Evolutionary conservation across 1,140 invertebrate species (phyloP), one percentile per base, ranked within the genome.

Genomic region (Drosophila pachea): DNA sequence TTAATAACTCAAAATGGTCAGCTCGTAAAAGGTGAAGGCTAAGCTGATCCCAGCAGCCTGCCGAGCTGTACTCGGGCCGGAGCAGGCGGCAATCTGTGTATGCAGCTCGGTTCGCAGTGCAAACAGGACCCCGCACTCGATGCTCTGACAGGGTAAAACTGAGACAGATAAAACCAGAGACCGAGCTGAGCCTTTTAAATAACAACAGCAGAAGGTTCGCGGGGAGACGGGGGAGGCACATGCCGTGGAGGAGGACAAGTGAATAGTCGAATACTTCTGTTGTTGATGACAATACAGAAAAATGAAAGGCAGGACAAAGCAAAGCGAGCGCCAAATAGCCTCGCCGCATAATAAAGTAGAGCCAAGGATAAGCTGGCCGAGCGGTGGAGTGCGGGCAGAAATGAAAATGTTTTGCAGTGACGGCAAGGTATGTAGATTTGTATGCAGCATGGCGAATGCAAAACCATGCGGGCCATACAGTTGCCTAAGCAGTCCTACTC

Each of bases 241-340:
- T 4, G 22, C 16, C 54, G 76, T 45, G 68, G 66, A 49, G 66
- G 35, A 73, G 65, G 72, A 63, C 38, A 69, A 79, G 73, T 86
- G 81, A 84, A 86, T 81, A 86, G 67, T 81, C 76, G 86, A 86
- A 77, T 74, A 81, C 74, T 86, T 86, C 69, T 64, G 76, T 81
- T 74, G 76, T 70, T 86, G 81, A 86, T 86, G 81, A 86, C 81
- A 84, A 84, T 84, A 81, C 76, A 76, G 60, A 76, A 86, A 79
- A 74, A 69, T 71, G 71, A 68, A 67, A 70, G 79, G 49, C 68
- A 66, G 69, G 49, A 76, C 70, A 82, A 73, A 81, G 74, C 66
- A 74, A 47, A 50, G 45, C 43, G 50, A 75, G 78, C 67, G 68
- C 64, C 64, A 83, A 78, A 73, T 69, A 68, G 64, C 56, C 76